Conservation (phyloP, 2,888 invertebrate genomes). For the Trissolcus brochymenae region DNA sequence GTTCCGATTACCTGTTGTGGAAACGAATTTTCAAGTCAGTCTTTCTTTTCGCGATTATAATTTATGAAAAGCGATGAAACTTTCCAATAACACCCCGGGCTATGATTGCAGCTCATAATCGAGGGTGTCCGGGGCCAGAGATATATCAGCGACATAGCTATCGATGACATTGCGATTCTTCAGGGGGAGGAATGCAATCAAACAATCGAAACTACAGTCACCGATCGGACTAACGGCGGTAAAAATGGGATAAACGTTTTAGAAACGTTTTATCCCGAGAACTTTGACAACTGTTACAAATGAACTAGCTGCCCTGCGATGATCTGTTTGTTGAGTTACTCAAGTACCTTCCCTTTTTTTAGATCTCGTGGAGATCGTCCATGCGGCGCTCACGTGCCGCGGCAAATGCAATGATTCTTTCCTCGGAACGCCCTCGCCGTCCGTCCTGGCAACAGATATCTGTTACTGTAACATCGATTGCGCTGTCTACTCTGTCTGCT, state of each 20-base stretch:
- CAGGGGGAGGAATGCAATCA: constrained; percentile 79
- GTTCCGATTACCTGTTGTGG: constrained; percentile 76
- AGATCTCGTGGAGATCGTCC: constrained; percentile 72
- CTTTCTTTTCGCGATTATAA: not conserved
- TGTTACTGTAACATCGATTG: constrained; percentile 82
- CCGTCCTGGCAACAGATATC: constrained; percentile 56
- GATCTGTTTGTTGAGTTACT: too few species aligned
- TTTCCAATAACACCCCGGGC: not conserved
- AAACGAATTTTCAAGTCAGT: constrained; percentile 70
- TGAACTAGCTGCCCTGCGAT: too few species aligned
- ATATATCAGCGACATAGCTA: constrained; percentile 86
- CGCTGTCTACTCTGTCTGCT: constrained; percentile 79
- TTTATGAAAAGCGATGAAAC: not conserved
- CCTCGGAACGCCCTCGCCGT: constrained; percentile 35
- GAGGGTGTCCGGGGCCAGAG: constrained; percentile 84
- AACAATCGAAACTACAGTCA: constrained; percentile 52
- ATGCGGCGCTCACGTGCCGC: constrained; percentile 69
- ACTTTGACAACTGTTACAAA: too few species aligned
- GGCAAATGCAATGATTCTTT: constrained; percentile 67
- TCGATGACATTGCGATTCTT: constrained; percentile 86
- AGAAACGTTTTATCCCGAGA: not conserved
- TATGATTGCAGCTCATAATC: constrained; percentile 81
- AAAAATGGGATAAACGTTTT: constrained; percentile 3
- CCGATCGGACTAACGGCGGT: constrained; percentile 62
- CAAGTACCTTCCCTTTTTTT: not conserved